These are phyloP conservation scores for Sogatella furcifera DNA, from an alignment of 1,140 invertebrate genomes.

Conservation along the genomic window DNA sequence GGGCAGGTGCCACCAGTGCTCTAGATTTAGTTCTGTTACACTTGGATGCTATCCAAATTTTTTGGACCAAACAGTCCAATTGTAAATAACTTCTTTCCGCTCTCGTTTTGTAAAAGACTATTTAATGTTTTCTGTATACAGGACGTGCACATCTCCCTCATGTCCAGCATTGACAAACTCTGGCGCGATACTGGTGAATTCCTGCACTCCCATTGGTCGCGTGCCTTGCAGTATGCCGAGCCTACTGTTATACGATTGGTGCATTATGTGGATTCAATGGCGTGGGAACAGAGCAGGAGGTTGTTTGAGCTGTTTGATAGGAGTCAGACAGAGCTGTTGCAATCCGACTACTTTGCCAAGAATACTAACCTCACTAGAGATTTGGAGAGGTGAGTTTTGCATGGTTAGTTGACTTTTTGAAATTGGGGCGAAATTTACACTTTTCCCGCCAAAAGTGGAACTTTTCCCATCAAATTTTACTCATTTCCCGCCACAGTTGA, in stretches of 20 bases:
- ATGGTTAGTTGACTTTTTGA: no score
- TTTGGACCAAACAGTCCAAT: no score
- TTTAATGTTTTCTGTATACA: slow-evolving; percentile 36
- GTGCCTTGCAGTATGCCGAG: slow-evolving; percentile 55
- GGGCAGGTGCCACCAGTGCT: no score
- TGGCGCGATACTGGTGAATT: slow-evolving; percentile 50
- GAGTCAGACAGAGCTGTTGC: slow-evolving; percentile 59
- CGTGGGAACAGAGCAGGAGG: slow-evolving; percentile 59
- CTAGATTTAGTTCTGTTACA: no score
- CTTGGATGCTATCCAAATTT: no score
- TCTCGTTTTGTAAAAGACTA: no score
- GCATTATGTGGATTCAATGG: slow-evolving; percentile 59
- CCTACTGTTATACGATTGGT: slow-evolving; percentile 62
- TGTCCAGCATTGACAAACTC: slow-evolving; percentile 59
- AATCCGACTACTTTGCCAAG: slow-evolving; percentile 66
- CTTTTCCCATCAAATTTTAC: no score
- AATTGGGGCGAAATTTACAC: no score
- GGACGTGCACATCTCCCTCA: slow-evolving; percentile 61
- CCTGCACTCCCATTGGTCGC: slow-evolving; percentile 54
- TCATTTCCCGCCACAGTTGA: no score
- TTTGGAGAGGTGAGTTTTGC: slow-evolving; percentile 52
- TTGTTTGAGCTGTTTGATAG: slow-evolving; percentile 69
- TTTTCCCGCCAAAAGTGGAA: no score
- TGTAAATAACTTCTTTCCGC: no score
- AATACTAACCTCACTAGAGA: slow-evolving; percentile 68